Evolutionary conservation across 23 tunicate genomes (phyloP).

Genomic region (Botrylloides violaceus): DNA sequence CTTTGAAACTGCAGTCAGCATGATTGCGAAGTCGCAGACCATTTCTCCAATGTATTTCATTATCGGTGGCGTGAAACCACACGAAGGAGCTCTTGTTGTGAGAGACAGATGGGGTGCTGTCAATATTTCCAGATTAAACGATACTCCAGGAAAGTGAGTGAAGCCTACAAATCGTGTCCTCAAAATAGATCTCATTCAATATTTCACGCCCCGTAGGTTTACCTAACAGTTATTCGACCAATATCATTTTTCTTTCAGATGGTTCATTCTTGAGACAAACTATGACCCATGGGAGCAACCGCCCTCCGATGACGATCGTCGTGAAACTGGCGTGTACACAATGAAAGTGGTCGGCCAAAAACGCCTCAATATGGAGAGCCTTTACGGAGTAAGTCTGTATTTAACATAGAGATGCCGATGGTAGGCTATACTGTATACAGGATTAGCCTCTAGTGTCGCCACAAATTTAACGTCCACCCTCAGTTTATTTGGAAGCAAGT

Average conservation of each 20-base stretch:
- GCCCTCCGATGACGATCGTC: conserved; percentile 73
- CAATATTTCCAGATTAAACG: conserved; percentile 18
- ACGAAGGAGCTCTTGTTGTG: conserved; percentile 37
- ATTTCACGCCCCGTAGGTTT: too few relatives aligned
- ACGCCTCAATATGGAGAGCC: conserved; percentile 26
- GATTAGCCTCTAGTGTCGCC: too few relatives aligned
- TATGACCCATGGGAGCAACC: conserved; percentile 90
- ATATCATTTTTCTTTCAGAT: too few relatives aligned
- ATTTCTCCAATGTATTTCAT: conserved; percentile 44
- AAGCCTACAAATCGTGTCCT: too few relatives aligned
- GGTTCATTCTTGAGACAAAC: conserved; percentile 87
- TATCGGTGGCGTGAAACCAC: conserved; percentile 27
- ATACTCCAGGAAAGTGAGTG: background rate
- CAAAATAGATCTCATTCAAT: too few relatives aligned
- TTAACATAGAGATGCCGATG: too few relatives aligned
- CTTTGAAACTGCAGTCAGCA: conserved; percentile 26
- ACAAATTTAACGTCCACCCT: too few relatives aligned
- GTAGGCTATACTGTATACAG: too few relatives aligned
- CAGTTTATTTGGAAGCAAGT: too few relatives aligned
- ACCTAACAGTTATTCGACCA: too few relatives aligned
- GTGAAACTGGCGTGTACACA: conserved; percentile 65
- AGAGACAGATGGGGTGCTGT: conserved; percentile 23
- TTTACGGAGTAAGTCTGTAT: conserved; percentile 44
- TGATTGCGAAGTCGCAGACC: background rate
- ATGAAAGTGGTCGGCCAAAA: conserved; percentile 63